Evolutionary conservation across 2,888 invertebrate species (phyloP).

Genomic region (Allacma fusca): DNA sequence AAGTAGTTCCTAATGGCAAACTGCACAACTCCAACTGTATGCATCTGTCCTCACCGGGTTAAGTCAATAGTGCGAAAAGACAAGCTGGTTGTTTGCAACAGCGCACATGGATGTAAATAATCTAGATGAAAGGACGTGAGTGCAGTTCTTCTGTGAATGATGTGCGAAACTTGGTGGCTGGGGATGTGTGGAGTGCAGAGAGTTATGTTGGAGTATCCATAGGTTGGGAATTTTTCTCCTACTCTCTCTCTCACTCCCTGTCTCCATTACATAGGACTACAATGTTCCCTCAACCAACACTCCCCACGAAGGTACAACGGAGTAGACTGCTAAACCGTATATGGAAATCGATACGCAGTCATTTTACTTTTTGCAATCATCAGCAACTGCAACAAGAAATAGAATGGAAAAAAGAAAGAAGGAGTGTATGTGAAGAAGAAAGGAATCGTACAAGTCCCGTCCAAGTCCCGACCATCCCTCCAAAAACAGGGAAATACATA

Average conservation of each 20-base stretch:
- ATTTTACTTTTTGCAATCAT: constrained; percentile 45
- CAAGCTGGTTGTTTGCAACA: neutral
- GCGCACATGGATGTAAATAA: constrained; percentile 12
- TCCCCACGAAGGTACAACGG: neutral
- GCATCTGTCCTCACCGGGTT: neutral
- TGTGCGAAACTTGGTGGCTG: constrained; percentile 28
- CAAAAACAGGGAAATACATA: no score
- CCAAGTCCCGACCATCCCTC: no score
- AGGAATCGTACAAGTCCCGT: neutral
- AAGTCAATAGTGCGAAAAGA: neutral
- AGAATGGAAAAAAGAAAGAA: constrained; percentile 26
- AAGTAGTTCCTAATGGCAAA: no score
- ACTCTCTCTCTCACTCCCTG: neutral
- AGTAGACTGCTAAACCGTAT: neutral
- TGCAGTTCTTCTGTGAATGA: constrained; percentile 32
- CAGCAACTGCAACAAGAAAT: constrained; percentile 18
- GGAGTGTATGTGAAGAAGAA: neutral
- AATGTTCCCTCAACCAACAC: neutral
- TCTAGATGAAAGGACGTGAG: constrained; percentile 15
- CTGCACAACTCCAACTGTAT: neutral
- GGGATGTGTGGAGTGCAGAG: no score
- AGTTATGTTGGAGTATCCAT: neutral
- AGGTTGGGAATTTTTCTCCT: neutral
- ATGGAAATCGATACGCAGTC: constrained; percentile 35
- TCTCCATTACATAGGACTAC: neutral